These are phyloP conservation scores for Nasonia longicornis DNA, from an alignment of 1,140 invertebrate species.

Conservation along the genomic window DNA sequence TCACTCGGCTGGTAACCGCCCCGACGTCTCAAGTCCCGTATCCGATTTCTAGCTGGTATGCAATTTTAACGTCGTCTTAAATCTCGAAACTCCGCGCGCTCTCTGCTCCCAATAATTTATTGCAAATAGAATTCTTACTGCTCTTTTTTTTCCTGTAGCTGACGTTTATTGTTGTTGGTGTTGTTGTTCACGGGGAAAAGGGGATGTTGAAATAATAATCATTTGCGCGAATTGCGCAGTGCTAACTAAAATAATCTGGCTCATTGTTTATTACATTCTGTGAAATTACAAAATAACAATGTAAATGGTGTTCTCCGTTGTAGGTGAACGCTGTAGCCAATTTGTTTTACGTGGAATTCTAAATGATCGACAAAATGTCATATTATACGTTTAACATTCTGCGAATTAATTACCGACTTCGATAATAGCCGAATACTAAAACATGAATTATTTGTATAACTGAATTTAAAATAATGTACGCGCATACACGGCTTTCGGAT, in stretches of 20 bases:
- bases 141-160: neutral
- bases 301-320: too few species aligned
- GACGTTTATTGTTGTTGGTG: neutral
- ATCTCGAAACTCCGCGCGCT: neutral
- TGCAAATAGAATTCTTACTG: neutral
- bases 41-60: slow-evolving; percentile 26
- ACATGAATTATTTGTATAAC: too few species aligned
- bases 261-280: neutral
- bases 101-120: slow-evolving; percentile 21
- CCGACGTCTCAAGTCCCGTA: slow-evolving; percentile 33
- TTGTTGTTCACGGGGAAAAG: neutral
- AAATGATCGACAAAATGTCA: too few species aligned
- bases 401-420: too few species aligned
- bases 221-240: neutral
- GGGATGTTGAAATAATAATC: neutral
- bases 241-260: neutral
- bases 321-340: too few species aligned
- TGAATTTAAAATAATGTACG: too few species aligned
- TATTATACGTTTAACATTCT: too few species aligned
- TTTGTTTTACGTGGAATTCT: too few species aligned
- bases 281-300: too few species aligned
- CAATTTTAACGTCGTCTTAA: slow-evolving; percentile 34
- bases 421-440: too few species aligned
- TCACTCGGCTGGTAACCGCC: slow-evolving; percentile 47
- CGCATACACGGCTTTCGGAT: too few species aligned